These are phyloP conservation scores for Amphibalanus amphitrite DNA, from an alignment of 1,140 invertebrate species.

Conservation along the genomic window DNA sequence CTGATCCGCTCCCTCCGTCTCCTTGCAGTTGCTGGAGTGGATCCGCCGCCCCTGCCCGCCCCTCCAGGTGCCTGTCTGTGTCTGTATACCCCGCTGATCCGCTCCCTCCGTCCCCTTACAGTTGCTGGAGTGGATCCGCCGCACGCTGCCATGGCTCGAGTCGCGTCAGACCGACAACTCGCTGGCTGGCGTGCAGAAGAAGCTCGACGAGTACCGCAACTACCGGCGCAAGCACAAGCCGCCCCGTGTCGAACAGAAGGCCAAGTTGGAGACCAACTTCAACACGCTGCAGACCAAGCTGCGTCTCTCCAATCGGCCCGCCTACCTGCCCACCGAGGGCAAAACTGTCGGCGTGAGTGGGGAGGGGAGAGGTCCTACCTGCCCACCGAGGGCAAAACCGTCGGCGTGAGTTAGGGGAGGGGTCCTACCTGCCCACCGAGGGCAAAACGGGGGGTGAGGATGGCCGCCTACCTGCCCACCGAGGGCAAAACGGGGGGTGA, in stretches of 20 bases:
- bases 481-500: too few relatives aligned
- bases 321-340: conserved; percentile 96
- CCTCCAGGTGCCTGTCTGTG: conserved; percentile 6
- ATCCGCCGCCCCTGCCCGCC: too few relatives aligned
- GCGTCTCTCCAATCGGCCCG: conserved; percentile 88
- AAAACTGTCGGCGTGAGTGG: conserved; percentile 64
- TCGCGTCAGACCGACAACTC: conserved; percentile 96
- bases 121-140: conserved; percentile 93
- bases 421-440: conserved; percentile 94
- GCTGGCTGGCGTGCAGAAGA: conserved; percentile 87
- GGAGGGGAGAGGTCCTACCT: too few relatives aligned
- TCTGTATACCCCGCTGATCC: background rate
- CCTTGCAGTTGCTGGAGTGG: too few relatives aligned
- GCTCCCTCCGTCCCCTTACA: conserved; percentile 24
- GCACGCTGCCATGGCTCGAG: conserved; percentile 94
- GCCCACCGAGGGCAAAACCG: too few relatives aligned
- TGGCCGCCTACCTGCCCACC: too few relatives aligned
- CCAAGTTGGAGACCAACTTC: conserved; percentile 95
- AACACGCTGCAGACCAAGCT: conserved; percentile 96
- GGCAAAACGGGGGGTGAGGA: too few relatives aligned
- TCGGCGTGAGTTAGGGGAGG: too few relatives aligned
- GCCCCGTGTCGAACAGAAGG: conserved; percentile 95
- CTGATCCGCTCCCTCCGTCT: too few relatives aligned
- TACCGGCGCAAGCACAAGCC: conserved; percentile 97
- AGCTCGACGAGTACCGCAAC: conserved; percentile 94